These are phyloP conservation scores for Metacarcinus magister DNA, from an alignment of 2,888 invertebrate genomes.

Conservation along the genomic window DNA sequence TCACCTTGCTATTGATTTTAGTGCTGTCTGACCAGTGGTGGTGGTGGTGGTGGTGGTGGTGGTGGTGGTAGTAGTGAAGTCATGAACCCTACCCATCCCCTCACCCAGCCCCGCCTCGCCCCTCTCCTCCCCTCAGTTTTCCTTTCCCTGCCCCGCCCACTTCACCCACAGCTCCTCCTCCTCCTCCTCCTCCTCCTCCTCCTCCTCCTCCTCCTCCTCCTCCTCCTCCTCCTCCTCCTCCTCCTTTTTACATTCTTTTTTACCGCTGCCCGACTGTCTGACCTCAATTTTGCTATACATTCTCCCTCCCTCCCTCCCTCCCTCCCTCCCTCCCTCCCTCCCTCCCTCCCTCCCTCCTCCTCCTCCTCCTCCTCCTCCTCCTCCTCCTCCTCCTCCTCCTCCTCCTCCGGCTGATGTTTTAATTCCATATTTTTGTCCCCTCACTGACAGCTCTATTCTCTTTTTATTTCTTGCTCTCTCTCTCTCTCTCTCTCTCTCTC, in stretches of 20 bases:
- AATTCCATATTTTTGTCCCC: not conserved
- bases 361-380: not conserved
- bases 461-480: not conserved
- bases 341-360: not conserved
- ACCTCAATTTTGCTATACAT: not conserved
- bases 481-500: constrained; percentile 26
- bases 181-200: constrained; percentile 26
- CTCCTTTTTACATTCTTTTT: not conserved
- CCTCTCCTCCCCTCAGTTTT: not conserved
- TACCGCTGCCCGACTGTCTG: not conserved
- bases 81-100: not conserved
- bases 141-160: not conserved
- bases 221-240: constrained; percentile 49
- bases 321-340: not conserved
- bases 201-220: constrained; percentile 2
- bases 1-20: constrained; percentile 26
- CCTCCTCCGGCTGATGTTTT: not conserved
- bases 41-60: not conserved
- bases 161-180: not conserved
- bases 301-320: not conserved
- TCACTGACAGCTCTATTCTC: no score
- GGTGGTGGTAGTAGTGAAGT: no score
- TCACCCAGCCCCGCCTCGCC: not conserved
- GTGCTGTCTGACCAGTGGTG: constrained; percentile 26
- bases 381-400: not conserved